Conservation (phyloP, 2,113 vertebrate genomes). For the Epinephelus fuscoguttatus region DNA sequence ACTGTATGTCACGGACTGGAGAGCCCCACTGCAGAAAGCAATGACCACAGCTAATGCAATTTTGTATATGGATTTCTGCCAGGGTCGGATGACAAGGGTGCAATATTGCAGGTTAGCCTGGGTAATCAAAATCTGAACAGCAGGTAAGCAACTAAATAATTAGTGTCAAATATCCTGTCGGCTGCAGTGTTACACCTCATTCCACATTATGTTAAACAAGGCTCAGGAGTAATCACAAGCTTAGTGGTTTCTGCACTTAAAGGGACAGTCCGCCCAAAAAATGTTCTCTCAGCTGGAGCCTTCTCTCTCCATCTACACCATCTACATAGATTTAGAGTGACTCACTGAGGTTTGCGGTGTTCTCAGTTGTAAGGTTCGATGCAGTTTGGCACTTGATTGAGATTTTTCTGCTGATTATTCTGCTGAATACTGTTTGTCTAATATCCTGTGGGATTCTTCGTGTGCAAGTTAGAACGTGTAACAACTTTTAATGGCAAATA, state of each 20-base stretch:
- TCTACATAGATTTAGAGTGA: background rate
- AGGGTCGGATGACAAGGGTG: constrained; percentile 48
- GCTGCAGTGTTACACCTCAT: constrained; percentile 15
- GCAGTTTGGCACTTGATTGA: background rate
- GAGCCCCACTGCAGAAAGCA: constrained; percentile 13
- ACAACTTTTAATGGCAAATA: no score
- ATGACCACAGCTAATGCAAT: constrained; percentile 58
- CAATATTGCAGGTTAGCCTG: constrained; percentile 40
- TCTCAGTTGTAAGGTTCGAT: background rate
- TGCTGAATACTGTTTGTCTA: no score
- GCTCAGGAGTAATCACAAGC: background rate
- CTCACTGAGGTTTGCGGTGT: background rate
- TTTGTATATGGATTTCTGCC: constrained; percentile 62
- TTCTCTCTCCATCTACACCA: background rate
- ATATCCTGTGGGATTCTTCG: no score
- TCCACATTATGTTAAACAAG: constrained; percentile 39
- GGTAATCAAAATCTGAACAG: constrained; percentile 55
- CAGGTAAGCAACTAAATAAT: constrained; percentile 55
- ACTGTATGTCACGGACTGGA: constrained; percentile 18
- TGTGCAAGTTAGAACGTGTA: no score
- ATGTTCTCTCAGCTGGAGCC: background rate
- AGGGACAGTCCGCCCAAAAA: background rate
- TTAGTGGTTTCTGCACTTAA: constrained; percentile 22
- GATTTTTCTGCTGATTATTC: no score
- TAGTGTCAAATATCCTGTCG: constrained; percentile 45